phyloP scores from a whole-genome alignment of 2,113 vertebrate species.

The Bombycilla garrulus region DNA sequence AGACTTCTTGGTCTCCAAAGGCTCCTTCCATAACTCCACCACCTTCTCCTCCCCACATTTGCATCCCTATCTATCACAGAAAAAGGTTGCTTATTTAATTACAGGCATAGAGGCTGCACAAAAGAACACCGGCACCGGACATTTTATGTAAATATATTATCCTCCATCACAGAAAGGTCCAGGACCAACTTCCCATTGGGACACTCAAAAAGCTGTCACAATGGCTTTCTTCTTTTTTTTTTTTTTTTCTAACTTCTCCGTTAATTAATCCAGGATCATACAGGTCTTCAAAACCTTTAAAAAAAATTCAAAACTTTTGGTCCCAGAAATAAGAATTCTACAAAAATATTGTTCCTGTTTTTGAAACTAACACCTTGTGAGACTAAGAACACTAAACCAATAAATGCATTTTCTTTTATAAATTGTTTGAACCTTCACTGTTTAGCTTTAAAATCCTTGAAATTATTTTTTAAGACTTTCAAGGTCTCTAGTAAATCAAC shows the following conservation, averaged over 20 bases:
- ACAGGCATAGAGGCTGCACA: not conserved
- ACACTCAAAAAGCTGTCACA: not conserved
- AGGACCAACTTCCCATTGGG: not conserved
- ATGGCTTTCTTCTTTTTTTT: not conserved
- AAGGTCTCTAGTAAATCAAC: not conserved
- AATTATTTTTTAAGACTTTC: not conserved
- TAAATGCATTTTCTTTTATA: not conserved
- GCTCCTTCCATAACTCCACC: not conserved
- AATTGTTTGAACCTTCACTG: not conserved
- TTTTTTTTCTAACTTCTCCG: not conserved
- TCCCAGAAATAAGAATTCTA: not conserved
- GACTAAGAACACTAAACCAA: not conserved
- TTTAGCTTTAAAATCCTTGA: not conserved
- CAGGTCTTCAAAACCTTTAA: not conserved
- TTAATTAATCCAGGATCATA: not conserved
- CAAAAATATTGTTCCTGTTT: not conserved
- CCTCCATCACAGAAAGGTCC: not conserved
- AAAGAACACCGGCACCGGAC: not conserved
- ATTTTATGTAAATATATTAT: not conserved
- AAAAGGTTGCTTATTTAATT: not conserved
- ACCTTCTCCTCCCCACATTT: not conserved
- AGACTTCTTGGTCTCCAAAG: not conserved
- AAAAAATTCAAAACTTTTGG: not conserved
- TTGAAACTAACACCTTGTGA: not conserved
- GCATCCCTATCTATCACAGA: not conserved